Evolutionary conservation across 2,888 invertebrate genomes (phyloP).

Genomic region (Chromoteleia sp.): DNA sequence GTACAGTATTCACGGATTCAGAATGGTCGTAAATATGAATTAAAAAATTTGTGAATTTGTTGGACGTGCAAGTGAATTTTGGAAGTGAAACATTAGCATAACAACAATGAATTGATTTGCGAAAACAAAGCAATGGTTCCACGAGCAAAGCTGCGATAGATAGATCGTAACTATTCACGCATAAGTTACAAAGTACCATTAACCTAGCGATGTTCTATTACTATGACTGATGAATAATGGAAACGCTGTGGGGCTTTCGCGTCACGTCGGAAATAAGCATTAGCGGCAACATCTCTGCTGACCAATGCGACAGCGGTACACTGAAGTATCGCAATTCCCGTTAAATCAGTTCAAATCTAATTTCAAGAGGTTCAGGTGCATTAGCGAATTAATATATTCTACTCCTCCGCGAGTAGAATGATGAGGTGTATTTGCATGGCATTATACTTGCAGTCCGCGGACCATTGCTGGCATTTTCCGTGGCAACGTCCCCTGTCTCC

Average conservation of each 20-base stretch:
- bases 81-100: slow-evolving; percentile 5
- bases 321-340: slow-evolving; percentile 79
- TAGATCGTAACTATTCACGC: slow-evolving; percentile 43
- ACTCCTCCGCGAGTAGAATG: slow-evolving; percentile 79
- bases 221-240: slow-evolving; percentile 66
- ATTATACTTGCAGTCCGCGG: slow-evolving; percentile 78
- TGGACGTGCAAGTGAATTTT: background rate
- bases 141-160: slow-evolving; percentile 21
- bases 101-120: slow-evolving; percentile 46
- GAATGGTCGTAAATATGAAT: no score
- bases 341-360: slow-evolving; percentile 81
- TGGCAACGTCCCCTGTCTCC: slow-evolving; percentile 55
- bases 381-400: slow-evolving; percentile 83
- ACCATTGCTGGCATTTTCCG: slow-evolving; percentile 64
- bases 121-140: slow-evolving; percentile 23
- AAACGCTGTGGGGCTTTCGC: slow-evolving; percentile 58
- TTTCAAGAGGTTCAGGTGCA: slow-evolving; percentile 81
- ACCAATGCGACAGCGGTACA: slow-evolving; percentile 66
- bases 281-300: slow-evolving; percentile 60
- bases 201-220: slow-evolving; percentile 63
- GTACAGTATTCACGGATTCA: no score
- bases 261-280: slow-evolving; percentile 66
- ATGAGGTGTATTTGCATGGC: slow-evolving; percentile 83
- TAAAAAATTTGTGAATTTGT: background rate
- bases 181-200: slow-evolving; percentile 64